Evolutionary conservation across 2,888 invertebrate species (phyloP).

Genomic region (Bedellia somnulentella): DNA sequence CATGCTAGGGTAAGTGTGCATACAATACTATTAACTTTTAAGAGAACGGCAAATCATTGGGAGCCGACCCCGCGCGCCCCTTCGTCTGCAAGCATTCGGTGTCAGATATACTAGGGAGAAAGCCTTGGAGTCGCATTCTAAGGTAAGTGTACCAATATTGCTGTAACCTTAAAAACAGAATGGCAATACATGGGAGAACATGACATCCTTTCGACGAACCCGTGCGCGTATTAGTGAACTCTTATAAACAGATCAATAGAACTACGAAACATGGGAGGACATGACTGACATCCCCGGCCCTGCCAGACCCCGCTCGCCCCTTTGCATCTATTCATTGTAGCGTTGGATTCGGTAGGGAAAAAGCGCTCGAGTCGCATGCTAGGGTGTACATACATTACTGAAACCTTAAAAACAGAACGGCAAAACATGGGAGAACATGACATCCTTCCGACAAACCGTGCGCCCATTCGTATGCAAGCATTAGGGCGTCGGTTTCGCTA

Average conservation of each 20-base stretch:
- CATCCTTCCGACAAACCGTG: too few species aligned
- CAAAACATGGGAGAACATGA: too few species aligned
- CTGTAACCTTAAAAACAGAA: neutral
- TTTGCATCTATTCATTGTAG: constrained; percentile 72
- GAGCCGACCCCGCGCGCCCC: neutral
- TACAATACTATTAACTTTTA: neutral
- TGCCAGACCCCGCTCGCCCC: constrained; percentile 70
- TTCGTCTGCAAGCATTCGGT: too few species aligned
- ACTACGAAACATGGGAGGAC: constrained; percentile 39
- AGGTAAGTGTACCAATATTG: too few species aligned
- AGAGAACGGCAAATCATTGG: neutral
- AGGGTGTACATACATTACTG: constrained; percentile 20
- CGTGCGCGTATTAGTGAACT: too few species aligned
- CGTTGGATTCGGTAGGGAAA: constrained; percentile 79
- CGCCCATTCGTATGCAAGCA: too few species aligned
- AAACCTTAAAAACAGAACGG: neutral
- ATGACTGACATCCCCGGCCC: constrained; percentile 40
- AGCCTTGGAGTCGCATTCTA: too few species aligned
- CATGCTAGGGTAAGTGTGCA: constrained; percentile 61
- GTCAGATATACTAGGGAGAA: too few species aligned
- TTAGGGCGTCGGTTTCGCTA: too few species aligned
- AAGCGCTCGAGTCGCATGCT: constrained; percentile 77
- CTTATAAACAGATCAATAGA: too few species aligned
- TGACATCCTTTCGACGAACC: too few species aligned
- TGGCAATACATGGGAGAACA: too few species aligned